Evolutionary conservation across 2,888 invertebrate genomes (phyloP).

Genomic region (Diarsia rubi): DNA sequence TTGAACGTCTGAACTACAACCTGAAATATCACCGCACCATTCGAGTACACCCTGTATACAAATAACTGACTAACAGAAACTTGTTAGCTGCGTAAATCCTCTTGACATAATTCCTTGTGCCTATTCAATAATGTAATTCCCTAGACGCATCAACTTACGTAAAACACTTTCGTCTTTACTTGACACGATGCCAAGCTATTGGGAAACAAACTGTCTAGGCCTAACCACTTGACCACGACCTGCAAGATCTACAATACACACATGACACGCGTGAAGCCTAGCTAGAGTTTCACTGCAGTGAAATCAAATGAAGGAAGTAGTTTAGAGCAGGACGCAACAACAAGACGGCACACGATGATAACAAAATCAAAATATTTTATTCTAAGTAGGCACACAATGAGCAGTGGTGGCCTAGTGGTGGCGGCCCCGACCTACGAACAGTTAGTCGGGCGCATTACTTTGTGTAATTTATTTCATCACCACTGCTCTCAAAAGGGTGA

Average conservation of each 20-base stretch:
- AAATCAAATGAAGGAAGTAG: not conserved
- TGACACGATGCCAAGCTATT: slow-evolving; percentile 49
- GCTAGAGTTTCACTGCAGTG: not conserved
- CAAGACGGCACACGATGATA: not conserved
- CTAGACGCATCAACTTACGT: slow-evolving; percentile 1
- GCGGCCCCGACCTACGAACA: no score
- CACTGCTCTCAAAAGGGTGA: no score
- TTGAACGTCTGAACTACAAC: not conserved
- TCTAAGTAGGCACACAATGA: no score
- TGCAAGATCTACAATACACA: no score
- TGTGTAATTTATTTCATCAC: no score
- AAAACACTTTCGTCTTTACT: slow-evolving; percentile 18
- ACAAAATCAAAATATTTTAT: not conserved
- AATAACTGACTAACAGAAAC: not conserved
- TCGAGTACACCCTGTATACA: not conserved
- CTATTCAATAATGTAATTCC: slow-evolving; percentile 43
- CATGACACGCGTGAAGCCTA: not conserved
- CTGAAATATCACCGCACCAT: not conserved
- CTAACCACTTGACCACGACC: not conserved
- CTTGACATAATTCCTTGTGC: slow-evolving; percentile 31
- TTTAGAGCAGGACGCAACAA: not conserved
- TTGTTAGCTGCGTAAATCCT: not conserved
- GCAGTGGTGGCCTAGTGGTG: no score
- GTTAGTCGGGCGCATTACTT: no score
- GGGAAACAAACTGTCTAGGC: slow-evolving; percentile 13